Base-by-base conservation (phyloP, 2,888 invertebrate genomes). In the Erebia epiphron region DNA sequence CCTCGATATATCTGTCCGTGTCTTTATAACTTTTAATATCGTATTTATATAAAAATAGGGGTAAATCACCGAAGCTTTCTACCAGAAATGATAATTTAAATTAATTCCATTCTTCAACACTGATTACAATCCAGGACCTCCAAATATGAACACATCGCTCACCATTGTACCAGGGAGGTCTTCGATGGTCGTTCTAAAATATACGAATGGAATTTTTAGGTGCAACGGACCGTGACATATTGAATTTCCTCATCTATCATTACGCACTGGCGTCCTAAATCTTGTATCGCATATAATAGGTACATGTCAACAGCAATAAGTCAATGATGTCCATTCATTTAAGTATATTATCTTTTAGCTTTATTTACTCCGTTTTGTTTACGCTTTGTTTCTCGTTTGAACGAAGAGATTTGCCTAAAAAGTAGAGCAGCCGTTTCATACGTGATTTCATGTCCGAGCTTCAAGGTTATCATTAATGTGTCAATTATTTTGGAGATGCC, bases 231-330 rank as follows among this genome's bases (percentile, higher is more conserved):
- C 46, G 52, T 52, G 65, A 43, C 58, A 60, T 60, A 75, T 77
- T 75, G 74, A 60, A 73, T 77, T 77, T 78, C 74, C 70, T 76
- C 73, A 49, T 54, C 68, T 71, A n/a, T n/a, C n/a, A n/a, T n/a
- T n/a, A 74, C 71, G 70, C 65, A 71, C 72, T 67, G 26, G 7
- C 72, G 85, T 80, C 79, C 85, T 79, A 83, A 82, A 83, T 86
- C 76, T 75, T 79, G 76, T 83, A 83, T 83, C 66, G 43, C 64
- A 49, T 60, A 72, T 52, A 52, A 5, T 75, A 76, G 79, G 83
- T 83, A 84, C 43, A 11, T 43, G 43, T 43, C 43, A 86, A 86
- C 82, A 86, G 79, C 77, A 75, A 80, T 79, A 76, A 77, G 78
- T 76, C 79, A 81, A 80, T 80, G 76, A 77, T 78, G 73, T 75